Percentiles rank a stretch among this genome's conserved stretches.
Evolutionary conservation across 2,888 invertebrate genomes (phyloP).

Genomic region (Copidosoma aretas): DNA sequence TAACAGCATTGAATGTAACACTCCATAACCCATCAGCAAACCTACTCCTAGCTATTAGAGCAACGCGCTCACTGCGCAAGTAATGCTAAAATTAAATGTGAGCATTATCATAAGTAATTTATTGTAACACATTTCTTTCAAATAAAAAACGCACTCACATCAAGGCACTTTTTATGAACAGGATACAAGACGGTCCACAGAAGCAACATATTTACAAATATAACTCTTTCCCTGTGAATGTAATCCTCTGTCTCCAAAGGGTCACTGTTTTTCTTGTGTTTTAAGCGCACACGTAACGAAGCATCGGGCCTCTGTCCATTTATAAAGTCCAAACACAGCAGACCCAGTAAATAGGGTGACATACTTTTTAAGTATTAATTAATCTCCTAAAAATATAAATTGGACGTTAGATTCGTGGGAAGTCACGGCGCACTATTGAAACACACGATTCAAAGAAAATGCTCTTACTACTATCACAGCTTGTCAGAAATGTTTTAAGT

Average conservation of each 20-base stretch:
- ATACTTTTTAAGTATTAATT: background rate
- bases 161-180: constrained; percentile 39
- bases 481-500: background rate
- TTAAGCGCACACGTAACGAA: constrained; percentile 15
- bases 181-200: constrained; percentile 31
- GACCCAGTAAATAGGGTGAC: background rate
- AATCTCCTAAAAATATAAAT: background rate
- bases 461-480: background rate
- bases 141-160: constrained; percentile 33
- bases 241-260: constrained; percentile 7
- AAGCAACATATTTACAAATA: constrained; percentile 28
- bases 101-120: background rate
- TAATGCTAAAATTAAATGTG: background rate
- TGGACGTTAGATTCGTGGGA: background rate
- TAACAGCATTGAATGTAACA: constrained; percentile 19
- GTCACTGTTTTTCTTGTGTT: constrained; percentile 18
- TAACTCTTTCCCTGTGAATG: constrained; percentile 18
- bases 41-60: constrained; percentile 18
- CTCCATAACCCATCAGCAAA: constrained; percentile 30
- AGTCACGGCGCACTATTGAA: background rate
- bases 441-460: background rate
- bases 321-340: background rate
- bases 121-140: too few species aligned
- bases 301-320: background rate
- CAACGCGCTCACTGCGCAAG: constrained; percentile 25